Base-by-base conservation (phyloP, 2,797 vertebrate genomes). In the Hipposideros larvatus region DNA sequence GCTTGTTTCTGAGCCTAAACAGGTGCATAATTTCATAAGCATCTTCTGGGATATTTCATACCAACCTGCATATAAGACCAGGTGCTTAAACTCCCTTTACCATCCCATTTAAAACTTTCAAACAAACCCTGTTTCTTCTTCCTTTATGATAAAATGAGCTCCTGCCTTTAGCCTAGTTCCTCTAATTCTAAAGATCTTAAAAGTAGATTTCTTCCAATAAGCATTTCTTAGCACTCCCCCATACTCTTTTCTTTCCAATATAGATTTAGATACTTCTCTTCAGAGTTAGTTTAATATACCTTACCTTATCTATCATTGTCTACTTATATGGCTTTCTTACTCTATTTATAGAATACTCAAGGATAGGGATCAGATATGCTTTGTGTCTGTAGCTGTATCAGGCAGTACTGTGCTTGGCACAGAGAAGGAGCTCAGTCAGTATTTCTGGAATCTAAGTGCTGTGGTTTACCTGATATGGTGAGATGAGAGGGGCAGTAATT, bases 171-270 rank as follows among this genome's bases (percentile, higher is more conserved):
- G 31, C 11, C 26, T 94, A 57, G 3, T 48, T 86, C 10, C 11
- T 90, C 5, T 91, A 18, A 85, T 73, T 95, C 24, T 95, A 63
- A 92, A 73, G 43, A 51, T 87, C 37, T 90, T 57, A 73, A 82
- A 80, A 92, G n/a, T 9, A 51, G 28, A 51, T 70, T 83, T 94
- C 16, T 87, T 14, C 26, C 4, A 73, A 11, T 65, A 96, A 91
- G 41, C 28, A 43, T 82, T 89, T 92, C 31, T 91, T 73, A 70
- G 46, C 43, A 75, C 11, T 53, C 8, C 2, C 14, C 8, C 11
- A 46, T 46, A 71, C 55, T 34, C 22, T 10, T 19, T 90, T n/a
- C 61, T 22, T 87, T 94, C 37, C 22, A n/a, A 53, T 59, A 75
- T 19, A 84, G 53, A 66, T 59, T 63, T 75, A 94, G 61, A 66